Conservation (phyloP, 2,888 invertebrate species). For the Gisinianus flammeolus region DNA sequence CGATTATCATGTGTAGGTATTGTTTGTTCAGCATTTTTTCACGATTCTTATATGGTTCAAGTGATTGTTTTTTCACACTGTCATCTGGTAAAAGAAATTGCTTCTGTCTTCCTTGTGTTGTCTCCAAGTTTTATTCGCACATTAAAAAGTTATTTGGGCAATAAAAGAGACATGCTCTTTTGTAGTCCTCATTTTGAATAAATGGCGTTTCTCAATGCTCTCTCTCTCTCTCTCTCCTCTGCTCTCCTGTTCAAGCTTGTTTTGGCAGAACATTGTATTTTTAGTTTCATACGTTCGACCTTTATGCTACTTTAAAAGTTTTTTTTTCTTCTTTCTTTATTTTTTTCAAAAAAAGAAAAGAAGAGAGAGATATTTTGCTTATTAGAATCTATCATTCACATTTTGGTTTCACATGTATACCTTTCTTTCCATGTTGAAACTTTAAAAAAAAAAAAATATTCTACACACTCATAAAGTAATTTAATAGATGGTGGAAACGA, state of each 20-base stretch:
- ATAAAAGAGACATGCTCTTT: conserved; percentile 36
- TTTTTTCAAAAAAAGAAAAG: too few species aligned
- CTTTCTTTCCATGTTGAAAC: conserved; percentile 8
- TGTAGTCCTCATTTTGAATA: conserved; percentile 30
- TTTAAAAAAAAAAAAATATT: too few species aligned
- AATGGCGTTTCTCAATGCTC: conserved; percentile 1
- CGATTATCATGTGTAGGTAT: neutral
- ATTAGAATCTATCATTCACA: too few species aligned
- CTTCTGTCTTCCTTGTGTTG: conserved; percentile 24
- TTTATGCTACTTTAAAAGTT: conserved; percentile 13
- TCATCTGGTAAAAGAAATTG: conserved; percentile 37
- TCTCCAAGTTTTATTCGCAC: conserved; percentile 38
- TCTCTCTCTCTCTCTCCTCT: conserved; percentile 10
- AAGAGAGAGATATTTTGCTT: too few species aligned
- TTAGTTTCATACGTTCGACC: conserved; percentile 23
- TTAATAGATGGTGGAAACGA: neutral
- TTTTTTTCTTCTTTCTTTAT: conserved; percentile 6
- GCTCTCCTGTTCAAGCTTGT: neutral
- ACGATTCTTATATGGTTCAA: neutral
- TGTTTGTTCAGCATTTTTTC: conserved; percentile 33
- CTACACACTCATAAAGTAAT: neutral
- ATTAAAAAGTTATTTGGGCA: conserved; percentile 40
- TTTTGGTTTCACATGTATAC: neutral
- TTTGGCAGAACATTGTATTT: conserved; percentile 25
- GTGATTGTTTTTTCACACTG: conserved; percentile 43